Evolutionary conservation across 2,113 vertebrate species (phyloP), one percentile per base, ranked within the genome.

Genomic region (Strigops habroptila): DNA sequence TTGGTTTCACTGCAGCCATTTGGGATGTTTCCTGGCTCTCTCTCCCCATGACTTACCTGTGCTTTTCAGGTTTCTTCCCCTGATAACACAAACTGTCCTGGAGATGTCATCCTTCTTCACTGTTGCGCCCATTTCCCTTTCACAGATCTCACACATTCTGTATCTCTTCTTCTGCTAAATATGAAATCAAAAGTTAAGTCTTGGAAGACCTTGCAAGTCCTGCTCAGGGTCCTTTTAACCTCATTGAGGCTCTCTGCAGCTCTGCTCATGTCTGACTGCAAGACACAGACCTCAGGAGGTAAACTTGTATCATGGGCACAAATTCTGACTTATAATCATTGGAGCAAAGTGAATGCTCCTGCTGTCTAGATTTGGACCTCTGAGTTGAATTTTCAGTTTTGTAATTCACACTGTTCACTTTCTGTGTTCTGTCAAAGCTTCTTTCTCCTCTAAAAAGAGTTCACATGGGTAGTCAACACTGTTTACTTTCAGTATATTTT

Each of bases 51-150:
- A 12, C 7, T 55, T 24, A 3, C 3, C 16, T 6, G 5, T 19
- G 0, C 7, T 53, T 28, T 30, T 43, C 59, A 16, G 0, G 63
- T 71, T 60, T 52, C 0, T 10, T 14, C 12, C 52, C 12, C 35
- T 4, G 30, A 3, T 33, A 11, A 27, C 9, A 37, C 14, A 37
- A 11, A 37, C 62, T 13, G 6, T 41, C 35, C 57, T 64, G 55
- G 46, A 78, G 24, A 10, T 59, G n/a, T 18, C 39, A 4, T 30
- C 14, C 11, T 68, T 10, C 18, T 27, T 25, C 35, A 8, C 28
- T 48, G 25, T 1, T 30, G 17, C 27, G 21, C 14, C 60, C 3
- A 1, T 64, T 73, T 33, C 44, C 31, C 17, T 64, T 76, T 74
- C 27, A 27, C 63, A 27, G 8, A 0, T 65, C 46, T 60, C 44